Evolutionary conservation across 1,140 invertebrate species (phyloP).

Genomic region (Philotrypesis tridentata): DNA sequence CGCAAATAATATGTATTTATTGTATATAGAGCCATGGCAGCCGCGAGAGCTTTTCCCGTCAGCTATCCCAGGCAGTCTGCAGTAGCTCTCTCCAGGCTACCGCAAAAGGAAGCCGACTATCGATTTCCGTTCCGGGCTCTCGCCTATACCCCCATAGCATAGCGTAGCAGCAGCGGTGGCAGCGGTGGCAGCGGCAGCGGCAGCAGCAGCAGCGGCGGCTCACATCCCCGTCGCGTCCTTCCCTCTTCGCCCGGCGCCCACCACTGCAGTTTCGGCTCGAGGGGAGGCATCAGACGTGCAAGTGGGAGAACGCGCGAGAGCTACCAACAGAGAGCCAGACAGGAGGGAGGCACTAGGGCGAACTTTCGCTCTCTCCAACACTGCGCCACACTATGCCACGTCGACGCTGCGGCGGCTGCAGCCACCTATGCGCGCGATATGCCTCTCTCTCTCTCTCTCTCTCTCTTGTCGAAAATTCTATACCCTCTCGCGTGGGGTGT

Average conservation of each 20-base stretch:
- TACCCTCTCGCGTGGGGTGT: too few species aligned
- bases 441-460: too few species aligned
- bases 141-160: neutral
- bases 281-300: neutral
- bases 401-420: conserved; percentile 52
- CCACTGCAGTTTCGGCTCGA: conserved; percentile 18
- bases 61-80: conserved; percentile 18
- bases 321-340: conserved; percentile 52
- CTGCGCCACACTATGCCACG: conserved; percentile 65
- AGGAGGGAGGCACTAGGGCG: conserved; percentile 73
- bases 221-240: neutral
- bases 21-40: too few species aligned
- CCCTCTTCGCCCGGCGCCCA: neutral
- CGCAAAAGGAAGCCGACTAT: conserved; percentile 45
- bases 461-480: neutral
- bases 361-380: conserved; percentile 72
- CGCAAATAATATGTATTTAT: too few species aligned
- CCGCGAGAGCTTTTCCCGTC: neutral
- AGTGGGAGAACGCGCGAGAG: neutral
- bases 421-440: neutral
- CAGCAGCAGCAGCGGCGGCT: neutral
- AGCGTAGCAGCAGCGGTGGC: neutral
- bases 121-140: conserved; percentile 17
- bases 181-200: too few species aligned
- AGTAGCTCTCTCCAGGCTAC: neutral